Base-by-base conservation (phyloP, 1,140 invertebrate genomes). In the Drosophila cardini region DNA sequence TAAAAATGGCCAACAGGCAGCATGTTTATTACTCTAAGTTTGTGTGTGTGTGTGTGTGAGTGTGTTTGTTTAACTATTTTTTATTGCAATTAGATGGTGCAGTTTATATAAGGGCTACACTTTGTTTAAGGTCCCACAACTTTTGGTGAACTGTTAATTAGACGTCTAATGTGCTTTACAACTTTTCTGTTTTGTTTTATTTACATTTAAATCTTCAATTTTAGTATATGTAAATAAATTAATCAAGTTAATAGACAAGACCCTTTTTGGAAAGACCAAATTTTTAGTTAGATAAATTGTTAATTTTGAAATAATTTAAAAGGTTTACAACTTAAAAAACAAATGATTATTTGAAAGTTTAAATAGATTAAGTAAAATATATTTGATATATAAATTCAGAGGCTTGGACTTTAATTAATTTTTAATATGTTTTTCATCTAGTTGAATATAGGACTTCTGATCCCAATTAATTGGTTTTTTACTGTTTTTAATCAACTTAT, bases 21-120 rank as follows among this genome's bases (percentile, higher is more conserved):
- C 52, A 32, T 45, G 55, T 72, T 69, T 70, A 72, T 62, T 61
- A 48, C 81, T 60, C 63, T 63, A n/a, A n/a, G 36, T 43, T 6
- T 78, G 60, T 74, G 61, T 72, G 69, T 67, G 64, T 38, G 40
- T 10, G 21, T 26, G 21, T 26, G 21, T 72, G 45, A 43, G 36
- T 58, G 18, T 74, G 48, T 77, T 85, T 76, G 67, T 72, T 76
- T 75, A 78, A 81, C 78, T 68, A 78, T 72, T 82, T 86, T 85
- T 87, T 73, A 86, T 71, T 67, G 83, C 68, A 78, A 68, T 79
- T 86, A 83, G 63, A 64, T 57, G 50, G 52, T 40, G 62, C 72
- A 61, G 57, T 45, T 69, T 13, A 40, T 36, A 43, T 53, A 52
- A 43, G 67, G 46, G 48, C 67, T 18, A 18, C 18, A 30, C 38